Evolutionary conservation across 2,888 invertebrate species (phyloP), one percentile per base, ranked within the genome.

Genomic region (Cosmia pyralina): DNA sequence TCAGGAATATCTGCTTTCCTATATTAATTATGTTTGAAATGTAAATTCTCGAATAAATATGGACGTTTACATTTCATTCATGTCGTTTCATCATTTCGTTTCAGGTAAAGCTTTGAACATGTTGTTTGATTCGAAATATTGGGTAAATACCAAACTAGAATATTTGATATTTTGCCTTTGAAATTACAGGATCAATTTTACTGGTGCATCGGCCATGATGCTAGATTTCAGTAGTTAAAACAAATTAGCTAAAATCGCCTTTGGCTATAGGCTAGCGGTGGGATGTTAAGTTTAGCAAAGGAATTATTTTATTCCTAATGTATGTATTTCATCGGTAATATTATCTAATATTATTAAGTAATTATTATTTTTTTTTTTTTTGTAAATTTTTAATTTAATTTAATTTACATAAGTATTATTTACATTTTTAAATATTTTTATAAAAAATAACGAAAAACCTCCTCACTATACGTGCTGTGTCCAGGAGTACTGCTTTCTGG

Each of bases 81-180:
- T 28, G 17, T 13, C 64, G 59, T 68, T 72, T 73, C 28, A 28
- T 60, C 41, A 22, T 60, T 70, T 50, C 55, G n/a, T n/a, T n/a
- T n/a, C n/a, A n/a, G n/a, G n/a, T n/a, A n/a, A n/a, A n/a, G n/a
- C n/a, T n/a, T n/a, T n/a, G n/a, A n/a, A n/a, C 28, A 57, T 48
- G 59, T 17, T 69, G 50, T 68, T 79, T 68, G 55, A 57, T 72
- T 58, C 34, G n/a, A 63, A 78, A 66, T 65, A 73, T 78, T 57
- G 55, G 60, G 22, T 62, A 60, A 79, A 73, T 48, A 65, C 15
- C 11, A 64, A 48, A 46, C 64, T 78, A 60, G 68, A 68, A 52
- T 60, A 79, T 68, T 73, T 22, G 22, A 77, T 70, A 77, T 52
- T 57, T 62, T 52, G 55, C 44, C 22, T 75, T 68, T 75, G 62